Evolutionary conservation across 2,888 invertebrate genomes (phyloP).

Genomic region (Entomobrya multifasciata): DNA sequence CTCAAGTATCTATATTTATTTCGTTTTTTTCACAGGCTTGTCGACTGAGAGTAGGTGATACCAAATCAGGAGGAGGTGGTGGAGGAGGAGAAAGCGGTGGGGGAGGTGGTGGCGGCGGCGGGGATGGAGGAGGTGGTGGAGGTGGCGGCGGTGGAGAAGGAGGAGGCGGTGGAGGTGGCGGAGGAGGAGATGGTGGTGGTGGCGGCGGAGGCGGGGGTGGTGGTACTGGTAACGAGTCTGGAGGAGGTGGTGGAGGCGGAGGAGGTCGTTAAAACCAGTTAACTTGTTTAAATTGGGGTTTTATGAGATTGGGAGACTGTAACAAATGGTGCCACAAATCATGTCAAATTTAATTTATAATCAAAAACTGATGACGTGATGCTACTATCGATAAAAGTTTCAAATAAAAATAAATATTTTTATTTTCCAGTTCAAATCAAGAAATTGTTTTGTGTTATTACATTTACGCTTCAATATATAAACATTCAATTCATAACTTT

Average conservation of each 20-base stretch:
- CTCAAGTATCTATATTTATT: background rate
- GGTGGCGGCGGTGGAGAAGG: background rate
- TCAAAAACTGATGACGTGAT: too few species aligned
- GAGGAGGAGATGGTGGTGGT: conserved; percentile 1
- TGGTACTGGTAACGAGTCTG: background rate
- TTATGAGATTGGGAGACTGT: background rate
- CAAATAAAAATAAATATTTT: conserved; percentile 42
- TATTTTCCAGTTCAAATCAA: conserved; percentile 33
- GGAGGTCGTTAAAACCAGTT: conserved; percentile 5
- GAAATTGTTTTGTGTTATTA: too few species aligned
- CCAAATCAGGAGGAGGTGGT: conserved; percentile 26
- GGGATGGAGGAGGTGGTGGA: background rate
- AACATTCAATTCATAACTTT: background rate
- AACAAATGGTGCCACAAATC: too few species aligned
- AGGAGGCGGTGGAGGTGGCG: background rate
- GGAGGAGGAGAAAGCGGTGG: conserved; percentile 16
- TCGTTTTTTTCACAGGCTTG: background rate
- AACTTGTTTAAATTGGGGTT: background rate
- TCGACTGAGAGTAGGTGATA: background rate
- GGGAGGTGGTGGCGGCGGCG: conserved; percentile 16
- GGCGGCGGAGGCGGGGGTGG: conserved; percentile 13
- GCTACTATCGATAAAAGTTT: background rate
- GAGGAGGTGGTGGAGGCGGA: background rate
- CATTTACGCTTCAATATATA: too few species aligned
- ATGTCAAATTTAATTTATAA: too few species aligned